Evolutionary conservation across 2,888 invertebrate genomes (phyloP), one percentile per base, ranked within the genome.

Genomic region (Trachelus iudaicus): DNA sequence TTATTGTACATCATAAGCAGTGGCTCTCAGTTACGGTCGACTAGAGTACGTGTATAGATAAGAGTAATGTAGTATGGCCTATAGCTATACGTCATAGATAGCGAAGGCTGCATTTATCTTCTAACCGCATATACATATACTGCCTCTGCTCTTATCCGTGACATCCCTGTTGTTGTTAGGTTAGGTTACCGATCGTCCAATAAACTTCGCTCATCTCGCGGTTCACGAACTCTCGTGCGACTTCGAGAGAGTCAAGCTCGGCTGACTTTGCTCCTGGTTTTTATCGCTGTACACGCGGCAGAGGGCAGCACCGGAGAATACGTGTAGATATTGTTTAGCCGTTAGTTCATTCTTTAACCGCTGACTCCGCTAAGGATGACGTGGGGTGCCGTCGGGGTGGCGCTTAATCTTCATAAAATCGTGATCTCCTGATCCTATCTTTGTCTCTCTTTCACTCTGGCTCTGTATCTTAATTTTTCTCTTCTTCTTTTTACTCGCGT

Each of bases 401-500:
- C 77, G 81, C 82, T 83, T 82, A 80, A 81, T 81, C 81, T 83
- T 81, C 80, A 80, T 83, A 79, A 81, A 83, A 83, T 83, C 81
- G 78, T 79, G 77, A 34, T 37, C 73, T 56, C 37, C 34, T 76
- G 75, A 35, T 75, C n/a, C 73, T 69, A 69, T 73, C 73, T 78
- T n/a, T 76, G 75, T 68, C 73, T 15, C 15, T 33, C 34, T 33
- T 30, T 34, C 73, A 23, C 11, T 34, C 9, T 73, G 1, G 35
- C 12, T 35, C 33, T 34, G 11, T 33, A 6, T n/a, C 69, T n/a
- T 9, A 15, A 31, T 12, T 81, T 79, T 78, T 79, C 76, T 73
- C 75, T 77, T 73, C 73, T 68, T 73, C 37, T 73, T 12, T 3
- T 35, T 35, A 35, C 12, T 12, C 35, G 35, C 35, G 12, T 12